A percentile compares a stretch with the other conserved stretches of the same genome.
phyloP scores from a whole-genome alignment of 2,113 vertebrate species.

The Penelope pileata region DNA sequence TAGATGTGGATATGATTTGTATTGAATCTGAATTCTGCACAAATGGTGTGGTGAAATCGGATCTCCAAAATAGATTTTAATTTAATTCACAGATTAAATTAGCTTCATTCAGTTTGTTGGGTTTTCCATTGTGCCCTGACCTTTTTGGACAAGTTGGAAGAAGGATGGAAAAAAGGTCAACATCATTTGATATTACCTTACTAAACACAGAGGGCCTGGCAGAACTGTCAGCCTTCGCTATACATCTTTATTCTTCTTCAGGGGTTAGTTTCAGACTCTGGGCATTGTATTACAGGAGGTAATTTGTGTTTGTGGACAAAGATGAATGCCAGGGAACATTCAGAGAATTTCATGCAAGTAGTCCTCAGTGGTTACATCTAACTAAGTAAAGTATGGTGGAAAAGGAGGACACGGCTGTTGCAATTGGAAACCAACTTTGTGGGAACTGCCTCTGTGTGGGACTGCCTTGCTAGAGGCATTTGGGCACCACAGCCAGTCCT shows the following conservation, averaged over 20 bases:
- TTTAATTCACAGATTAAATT: conserved; percentile 11
- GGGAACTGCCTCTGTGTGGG: neutral
- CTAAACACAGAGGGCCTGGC: neutral
- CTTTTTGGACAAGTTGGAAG: neutral
- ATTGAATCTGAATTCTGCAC: neutral
- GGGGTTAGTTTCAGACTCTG: neutral
- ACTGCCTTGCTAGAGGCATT: neutral
- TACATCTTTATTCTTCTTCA: neutral
- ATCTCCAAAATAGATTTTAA: neutral
- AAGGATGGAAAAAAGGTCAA: conserved; percentile 22
- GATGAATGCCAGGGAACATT: neutral
- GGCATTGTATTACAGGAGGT: neutral
- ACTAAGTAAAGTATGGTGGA: accelerated
- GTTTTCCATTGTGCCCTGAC: neutral
- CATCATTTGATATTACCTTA: neutral
- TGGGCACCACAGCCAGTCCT: neutral
- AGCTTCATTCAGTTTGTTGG: neutral
- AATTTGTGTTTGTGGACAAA: neutral
- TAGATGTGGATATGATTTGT: neutral
- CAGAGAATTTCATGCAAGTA: neutral
- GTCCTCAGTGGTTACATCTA: neutral
- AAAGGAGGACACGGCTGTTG: neutral
- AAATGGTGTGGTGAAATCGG: neutral
- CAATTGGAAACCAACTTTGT: accelerated
- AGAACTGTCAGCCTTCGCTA: neutral